Evolutionary conservation across 2,113 vertebrate genomes (phyloP), one percentile per base, ranked within the genome.

Genomic region (Siniperca chuatsi): DNA sequence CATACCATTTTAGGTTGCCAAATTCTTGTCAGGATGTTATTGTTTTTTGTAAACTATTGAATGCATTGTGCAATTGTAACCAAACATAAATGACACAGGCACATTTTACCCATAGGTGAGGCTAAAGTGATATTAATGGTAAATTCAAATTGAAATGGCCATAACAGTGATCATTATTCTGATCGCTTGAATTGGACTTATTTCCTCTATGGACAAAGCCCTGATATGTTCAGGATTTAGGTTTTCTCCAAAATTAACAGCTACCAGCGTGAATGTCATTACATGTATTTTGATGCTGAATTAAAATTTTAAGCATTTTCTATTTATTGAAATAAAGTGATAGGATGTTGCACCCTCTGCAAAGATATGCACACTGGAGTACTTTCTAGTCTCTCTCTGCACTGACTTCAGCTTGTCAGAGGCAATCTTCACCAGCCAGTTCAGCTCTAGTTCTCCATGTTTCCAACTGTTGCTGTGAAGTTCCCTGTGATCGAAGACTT

Each of bases 351-450:
- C 60, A 20, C 8, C 57, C 15, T 60, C 44, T 60, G 42, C 61
- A 68, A 33, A 42, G 21, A 60, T 60, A 16, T 66, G 48, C 73
- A 57, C 62, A 48, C 13, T 29, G 25, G 23, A 42, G 21, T 35
- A 23, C 68, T 78, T 78, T 60, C 37, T 40, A 4, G 9, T 67
- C 33, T 75, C 52, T 67, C 78, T 23, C 44, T 23, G 65, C 48
- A 44, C 33, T 62, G 25, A 77, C 86, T 68, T 67, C 66, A 67
- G 23, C 29, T 76, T 72, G 40, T 80, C 80, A 77, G 58, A 7
- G 52, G 1, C 16, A 71, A 64, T 75, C 54, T 75, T 62, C 60
- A 37, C 5, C 74, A 29, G n/a, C 37, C 52, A 44, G 70, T 54
- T 70, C 25, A 46, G 46, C 46, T 5, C 29, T 54, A 40, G 65